These are phyloP conservation scores for Arvicanthis niloticus DNA, from an alignment of 2,113 vertebrate genomes.

Conservation along the genomic window DNA sequence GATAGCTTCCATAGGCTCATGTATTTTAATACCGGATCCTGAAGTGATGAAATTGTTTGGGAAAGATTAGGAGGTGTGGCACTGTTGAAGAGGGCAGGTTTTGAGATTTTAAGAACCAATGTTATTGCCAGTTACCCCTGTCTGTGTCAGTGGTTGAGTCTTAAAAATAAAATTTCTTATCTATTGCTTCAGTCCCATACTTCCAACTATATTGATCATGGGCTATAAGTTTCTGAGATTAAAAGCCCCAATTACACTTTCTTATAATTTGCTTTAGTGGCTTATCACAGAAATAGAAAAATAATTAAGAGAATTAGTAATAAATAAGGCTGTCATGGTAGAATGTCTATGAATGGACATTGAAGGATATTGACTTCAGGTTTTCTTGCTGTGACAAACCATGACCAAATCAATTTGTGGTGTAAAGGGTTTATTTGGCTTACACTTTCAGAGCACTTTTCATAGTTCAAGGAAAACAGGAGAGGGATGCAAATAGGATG, in stretches of 20 bases:
- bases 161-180: neutral
- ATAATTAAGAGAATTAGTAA: neutral
- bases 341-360: neutral
- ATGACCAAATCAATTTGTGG: too few species aligned
- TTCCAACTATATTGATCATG: neutral
- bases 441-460: neutral
- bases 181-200: too few species aligned
- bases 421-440: neutral
- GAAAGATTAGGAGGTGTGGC: neutral
- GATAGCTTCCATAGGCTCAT: neutral
- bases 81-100: neutral
- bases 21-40: neutral
- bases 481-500: neutral
- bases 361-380: neutral
- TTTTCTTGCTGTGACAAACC: neutral
- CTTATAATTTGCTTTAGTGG: neutral
- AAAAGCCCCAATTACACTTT: neutral
- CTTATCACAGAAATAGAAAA: neutral
- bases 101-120: neutral
- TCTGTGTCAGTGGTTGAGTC: neutral
- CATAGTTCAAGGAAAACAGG: neutral
- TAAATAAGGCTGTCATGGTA: neutral
- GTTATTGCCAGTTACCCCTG: too few species aligned
- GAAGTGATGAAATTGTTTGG: neutral
- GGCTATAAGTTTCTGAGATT: neutral